Conservation (phyloP, 2,797 vertebrate genomes). For the Myoxocephalus aenaeus region DNA sequence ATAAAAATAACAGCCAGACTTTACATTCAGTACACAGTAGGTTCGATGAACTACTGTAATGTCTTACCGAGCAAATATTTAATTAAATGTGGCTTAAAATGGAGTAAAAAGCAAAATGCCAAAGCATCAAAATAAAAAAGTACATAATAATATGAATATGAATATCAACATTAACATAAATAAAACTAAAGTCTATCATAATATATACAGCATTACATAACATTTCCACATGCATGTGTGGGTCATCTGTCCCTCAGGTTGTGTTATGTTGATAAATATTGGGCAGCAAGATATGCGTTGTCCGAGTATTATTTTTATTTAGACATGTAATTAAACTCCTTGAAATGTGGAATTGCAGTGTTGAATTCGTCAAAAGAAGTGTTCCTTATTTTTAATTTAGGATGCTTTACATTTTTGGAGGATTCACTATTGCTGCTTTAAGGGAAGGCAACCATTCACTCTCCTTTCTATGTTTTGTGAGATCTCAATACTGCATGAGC, state of each 20-base stretch:
- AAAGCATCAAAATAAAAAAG: background rate
- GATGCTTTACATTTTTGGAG: background rate
- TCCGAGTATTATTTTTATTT: background rate
- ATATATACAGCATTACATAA: background rate
- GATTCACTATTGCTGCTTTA: background rate
- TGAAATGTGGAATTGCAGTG: background rate
- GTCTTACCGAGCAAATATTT: slow-evolving; percentile 12
- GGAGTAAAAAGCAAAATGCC: background rate
- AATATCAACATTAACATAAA: background rate
- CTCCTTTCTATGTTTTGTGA: background rate
- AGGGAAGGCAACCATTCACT: background rate
- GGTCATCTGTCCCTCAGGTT: background rate
- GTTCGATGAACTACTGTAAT: background rate
- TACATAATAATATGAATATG: background rate
- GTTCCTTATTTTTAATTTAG: background rate
- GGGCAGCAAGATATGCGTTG: background rate
- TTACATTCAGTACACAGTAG: slow-evolving; percentile 17
- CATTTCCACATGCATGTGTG: background rate
- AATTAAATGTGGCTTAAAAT: background rate
- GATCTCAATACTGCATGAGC: slow-evolving; percentile 7
- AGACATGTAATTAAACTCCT: background rate
- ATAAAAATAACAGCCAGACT: background rate
- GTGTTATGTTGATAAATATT: background rate
- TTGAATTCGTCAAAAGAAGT: background rate
- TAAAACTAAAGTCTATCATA: background rate